Percentiles rank a stretch among this genome's conserved stretches.
phyloP scores from a whole-genome alignment of 2,888 invertebrate species.

The Pollenia griseotomentosa region DNA sequence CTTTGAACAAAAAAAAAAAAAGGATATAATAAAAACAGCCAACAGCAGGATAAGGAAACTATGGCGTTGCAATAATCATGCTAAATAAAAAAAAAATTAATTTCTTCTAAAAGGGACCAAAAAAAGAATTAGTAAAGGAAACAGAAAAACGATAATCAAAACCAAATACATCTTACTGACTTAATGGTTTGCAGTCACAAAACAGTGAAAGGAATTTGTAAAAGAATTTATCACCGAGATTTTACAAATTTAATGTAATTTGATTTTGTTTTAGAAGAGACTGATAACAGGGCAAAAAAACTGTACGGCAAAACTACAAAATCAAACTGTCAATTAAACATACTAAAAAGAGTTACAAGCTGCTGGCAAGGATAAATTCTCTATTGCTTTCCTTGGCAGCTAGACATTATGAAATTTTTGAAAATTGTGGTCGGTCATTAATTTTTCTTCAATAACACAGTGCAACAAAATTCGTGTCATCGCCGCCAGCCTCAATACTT shows the following conservation, averaged over 20 bases:
- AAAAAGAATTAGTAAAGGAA: neutral
- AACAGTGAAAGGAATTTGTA: neutral
- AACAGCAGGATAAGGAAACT: neutral
- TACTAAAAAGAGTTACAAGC: constrained; percentile 14
- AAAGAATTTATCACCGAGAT: constrained; percentile 18
- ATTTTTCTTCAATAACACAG: constrained; percentile 25
- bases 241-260: constrained; percentile 38
- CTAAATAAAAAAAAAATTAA: neutral
- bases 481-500: too few relatives aligned
- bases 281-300: neutral
- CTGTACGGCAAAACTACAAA: neutral
- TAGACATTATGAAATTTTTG: constrained; percentile 48
- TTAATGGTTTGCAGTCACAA: neutral
- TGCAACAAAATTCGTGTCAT: too few relatives aligned
- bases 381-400: neutral
- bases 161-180: neutral
- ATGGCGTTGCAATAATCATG: neutral
- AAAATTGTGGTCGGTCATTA: constrained; percentile 25
- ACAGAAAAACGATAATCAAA: neutral
- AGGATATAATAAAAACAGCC: neutral
- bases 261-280: neutral
- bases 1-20: neutral
- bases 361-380: constrained; percentile 7
- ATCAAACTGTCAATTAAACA: constrained; percentile 8
- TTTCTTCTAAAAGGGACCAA: neutral